phyloP scores from a whole-genome alignment of 2,797 vertebrate species.

The Galagoides demidoff region DNA sequence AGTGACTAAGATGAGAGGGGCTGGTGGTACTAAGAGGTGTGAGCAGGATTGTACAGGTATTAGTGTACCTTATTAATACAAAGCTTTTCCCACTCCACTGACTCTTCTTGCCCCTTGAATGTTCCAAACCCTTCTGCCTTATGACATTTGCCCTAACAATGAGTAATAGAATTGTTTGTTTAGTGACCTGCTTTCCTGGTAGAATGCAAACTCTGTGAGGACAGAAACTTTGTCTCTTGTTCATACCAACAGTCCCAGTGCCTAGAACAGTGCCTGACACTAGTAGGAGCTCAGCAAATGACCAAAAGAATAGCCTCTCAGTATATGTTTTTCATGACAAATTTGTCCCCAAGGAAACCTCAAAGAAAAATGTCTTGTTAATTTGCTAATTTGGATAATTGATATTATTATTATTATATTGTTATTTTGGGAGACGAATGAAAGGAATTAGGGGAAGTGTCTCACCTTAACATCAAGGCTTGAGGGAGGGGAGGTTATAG shows the following conservation, averaged over 20 bases:
- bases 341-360: slow-evolving; percentile 1
- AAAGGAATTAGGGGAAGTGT: neutral
- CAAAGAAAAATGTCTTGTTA: neutral
- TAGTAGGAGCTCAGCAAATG: neutral
- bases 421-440: neutral
- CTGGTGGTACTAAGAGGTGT: neutral
- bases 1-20: neutral
- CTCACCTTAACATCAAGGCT: slow-evolving; percentile 19
- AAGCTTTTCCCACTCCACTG: neutral
- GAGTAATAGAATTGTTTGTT: fast-evolving
- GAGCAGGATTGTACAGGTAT: neutral
- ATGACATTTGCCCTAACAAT: neutral
- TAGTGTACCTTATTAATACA: neutral
- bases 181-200: neutral
- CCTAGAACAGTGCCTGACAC: neutral
- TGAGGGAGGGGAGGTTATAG: neutral
- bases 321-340: neutral
- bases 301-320: neutral
- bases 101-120: neutral
- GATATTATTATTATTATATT: neutral
- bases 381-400: neutral
- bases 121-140: neutral
- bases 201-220: neutral
- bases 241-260: neutral
- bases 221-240: neutral